Percentiles rank a stretch among this genome's conserved stretches.
phyloP scores from a whole-genome alignment of 2,888 invertebrate species.

The Geophilus truncorum region DNA sequence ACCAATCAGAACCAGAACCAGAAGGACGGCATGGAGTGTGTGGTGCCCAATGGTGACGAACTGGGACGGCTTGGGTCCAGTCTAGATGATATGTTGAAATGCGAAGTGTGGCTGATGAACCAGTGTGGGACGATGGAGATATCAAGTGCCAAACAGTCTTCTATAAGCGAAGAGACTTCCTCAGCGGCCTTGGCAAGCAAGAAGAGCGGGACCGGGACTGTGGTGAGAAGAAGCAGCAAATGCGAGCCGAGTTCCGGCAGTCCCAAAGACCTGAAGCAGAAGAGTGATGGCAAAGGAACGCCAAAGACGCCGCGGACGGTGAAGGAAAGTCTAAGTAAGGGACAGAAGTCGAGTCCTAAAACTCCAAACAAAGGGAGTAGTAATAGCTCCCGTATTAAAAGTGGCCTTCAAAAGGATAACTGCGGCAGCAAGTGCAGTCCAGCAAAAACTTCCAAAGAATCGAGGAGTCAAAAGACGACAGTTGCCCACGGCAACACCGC shows the following conservation, averaged over 20 bases:
- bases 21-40: not conserved
- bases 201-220: not conserved
- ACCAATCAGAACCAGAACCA: too few relatives aligned
- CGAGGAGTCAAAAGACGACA: not conserved
- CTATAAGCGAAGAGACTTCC: conserved; percentile 10
- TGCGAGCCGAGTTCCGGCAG: conserved; percentile 29
- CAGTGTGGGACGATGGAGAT: conserved; percentile 19
- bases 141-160: conserved; percentile 30
- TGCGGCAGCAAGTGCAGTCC: not conserved
- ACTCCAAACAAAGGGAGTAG: conserved; percentile 25
- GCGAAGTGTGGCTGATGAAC: conserved; percentile 33
- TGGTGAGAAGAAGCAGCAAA: not conserved
- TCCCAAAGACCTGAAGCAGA: not conserved
- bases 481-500: too few relatives aligned
- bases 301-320: not conserved
- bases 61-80: conserved; percentile 29
- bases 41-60: conserved; percentile 30
- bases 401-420: not conserved
- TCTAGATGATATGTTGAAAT: conserved; percentile 32
- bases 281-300: not conserved
- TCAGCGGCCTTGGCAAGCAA: conserved; percentile 9
- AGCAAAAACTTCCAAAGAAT: conserved; percentile 25
- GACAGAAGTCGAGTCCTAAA: conserved; percentile 3
- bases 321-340: conserved; percentile 10
- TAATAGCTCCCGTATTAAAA: not conserved